These are phyloP conservation scores for Teleopsis dalmanni DNA, from an alignment of 1,140 invertebrate species.

Conservation along the genomic window DNA sequence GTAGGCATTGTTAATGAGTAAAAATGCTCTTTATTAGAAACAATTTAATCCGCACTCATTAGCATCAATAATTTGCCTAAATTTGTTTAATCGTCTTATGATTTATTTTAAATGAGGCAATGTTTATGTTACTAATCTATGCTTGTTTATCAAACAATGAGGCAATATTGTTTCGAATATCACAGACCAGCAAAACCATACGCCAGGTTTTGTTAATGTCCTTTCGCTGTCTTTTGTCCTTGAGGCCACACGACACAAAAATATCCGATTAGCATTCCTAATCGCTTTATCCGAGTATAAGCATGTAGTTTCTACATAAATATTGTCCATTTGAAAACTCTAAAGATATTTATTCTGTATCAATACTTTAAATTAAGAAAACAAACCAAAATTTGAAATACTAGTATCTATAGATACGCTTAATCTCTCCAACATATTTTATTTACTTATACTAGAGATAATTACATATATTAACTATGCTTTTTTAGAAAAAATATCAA, in stretches of 20 bases:
- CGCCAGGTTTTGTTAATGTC: no score
- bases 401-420: not conserved
- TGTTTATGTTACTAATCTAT: conserved; percentile 43
- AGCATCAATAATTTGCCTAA: conserved; percentile 36
- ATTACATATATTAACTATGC: no score
- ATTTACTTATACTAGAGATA: no score
- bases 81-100: conserved; percentile 42
- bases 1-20: no score
- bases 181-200: no score
- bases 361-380: not conserved
- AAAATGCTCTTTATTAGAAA: no score
- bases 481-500: no score
- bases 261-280: no score
- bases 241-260: not conserved
- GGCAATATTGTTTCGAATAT: no score
- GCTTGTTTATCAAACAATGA: conserved; percentile 44
- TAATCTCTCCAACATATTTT: no score
- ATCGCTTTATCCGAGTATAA: not conserved
- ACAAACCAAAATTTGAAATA: not conserved
- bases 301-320: not conserved
- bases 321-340: no score
- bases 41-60: no score
- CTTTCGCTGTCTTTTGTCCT: not conserved
- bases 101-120: conserved; percentile 30
- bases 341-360: not conserved